Conservation (phyloP, 2,888 invertebrate genomes). For the Eristalis tenax region DNA sequence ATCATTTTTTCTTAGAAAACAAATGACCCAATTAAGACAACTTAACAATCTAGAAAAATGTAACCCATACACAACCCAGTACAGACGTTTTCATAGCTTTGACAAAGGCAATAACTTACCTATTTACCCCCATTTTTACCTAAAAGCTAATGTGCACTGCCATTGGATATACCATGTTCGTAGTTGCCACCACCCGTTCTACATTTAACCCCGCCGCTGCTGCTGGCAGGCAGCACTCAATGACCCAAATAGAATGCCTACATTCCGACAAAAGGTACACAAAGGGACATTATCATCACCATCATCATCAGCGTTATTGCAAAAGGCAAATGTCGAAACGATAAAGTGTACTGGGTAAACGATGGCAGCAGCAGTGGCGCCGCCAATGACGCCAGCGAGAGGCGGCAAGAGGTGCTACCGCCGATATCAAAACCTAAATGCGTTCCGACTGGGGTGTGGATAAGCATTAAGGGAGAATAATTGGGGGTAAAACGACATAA, state of each 20-base stretch:
- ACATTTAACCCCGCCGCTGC: not conserved
- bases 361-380: not conserved
- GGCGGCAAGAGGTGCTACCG: not conserved
- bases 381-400: not conserved
- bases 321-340: conserved; percentile 47
- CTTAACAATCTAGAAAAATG: conserved; percentile 1
- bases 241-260: conserved; percentile 48
- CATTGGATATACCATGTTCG: conserved; percentile 5
- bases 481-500: conserved; percentile 22
- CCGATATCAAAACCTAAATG: conserved; percentile 44
- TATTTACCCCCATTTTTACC: conserved; percentile 35
- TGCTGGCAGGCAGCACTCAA: conserved; percentile 6
- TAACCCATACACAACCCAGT: not conserved
- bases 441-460: conserved; percentile 15
- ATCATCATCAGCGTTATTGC: conserved; percentile 53
- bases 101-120: conserved; percentile 45
- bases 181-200: not conserved
- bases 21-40: conserved; percentile 39
- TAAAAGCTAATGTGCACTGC: conserved; percentile 31
- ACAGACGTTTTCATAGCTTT: conserved; percentile 11
- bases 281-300: conserved; percentile 54
- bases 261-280: conserved; percentile 44
- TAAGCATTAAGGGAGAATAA: conserved; percentile 34
- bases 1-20: conserved; percentile 9
- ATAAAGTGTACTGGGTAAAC: conserved; percentile 29